Percentiles rank a stretch among this genome's conserved stretches.
phyloP scores from a whole-genome alignment of 2,888 invertebrate species.

The Archips xylosteana region DNA sequence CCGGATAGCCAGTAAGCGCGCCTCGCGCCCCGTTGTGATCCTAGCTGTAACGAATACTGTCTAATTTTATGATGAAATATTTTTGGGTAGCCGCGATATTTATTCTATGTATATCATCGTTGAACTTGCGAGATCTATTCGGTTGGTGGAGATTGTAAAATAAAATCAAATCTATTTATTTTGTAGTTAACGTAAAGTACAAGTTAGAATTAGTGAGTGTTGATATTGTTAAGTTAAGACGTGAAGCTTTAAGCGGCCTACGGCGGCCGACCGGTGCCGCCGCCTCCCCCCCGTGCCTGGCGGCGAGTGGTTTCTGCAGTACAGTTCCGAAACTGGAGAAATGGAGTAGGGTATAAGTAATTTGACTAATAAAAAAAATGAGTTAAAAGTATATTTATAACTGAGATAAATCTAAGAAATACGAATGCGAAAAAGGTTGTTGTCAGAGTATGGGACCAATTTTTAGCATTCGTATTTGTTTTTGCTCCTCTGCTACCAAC shows the following conservation, averaged over 20 bases:
- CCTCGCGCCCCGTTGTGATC: constrained; percentile 52
- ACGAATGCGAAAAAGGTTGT: no score
- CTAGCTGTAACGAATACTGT: constrained; percentile 48
- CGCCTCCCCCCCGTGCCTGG: background rate
- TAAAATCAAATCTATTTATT: constrained; percentile 67
- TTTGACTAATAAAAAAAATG: no score
- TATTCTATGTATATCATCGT: constrained; percentile 16
- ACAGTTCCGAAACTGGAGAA: no score
- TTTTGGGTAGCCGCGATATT: constrained; percentile 22
- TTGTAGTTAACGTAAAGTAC: constrained; percentile 72
- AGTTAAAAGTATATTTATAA: no score
- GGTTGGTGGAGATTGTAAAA: constrained; percentile 40
- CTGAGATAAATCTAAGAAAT: no score
- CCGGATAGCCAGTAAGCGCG: constrained; percentile 29
- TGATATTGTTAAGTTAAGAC: constrained; percentile 54
- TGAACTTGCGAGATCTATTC: constrained; percentile 30
- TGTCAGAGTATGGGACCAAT: no score
- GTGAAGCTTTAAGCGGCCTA: constrained; percentile 63
- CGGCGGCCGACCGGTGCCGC: constrained; percentile 28
- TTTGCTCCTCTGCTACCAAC: no score
- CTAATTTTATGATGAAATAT: constrained; percentile 46
- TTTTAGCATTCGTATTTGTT: no score
- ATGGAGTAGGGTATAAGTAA: no score
- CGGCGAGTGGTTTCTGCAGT: no score
- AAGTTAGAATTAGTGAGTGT: constrained; percentile 64